Evolutionary conservation across 2,888 invertebrate species (phyloP), one percentile per base, ranked within the genome.

Genomic region (Gisinianus flammeolus): DNA sequence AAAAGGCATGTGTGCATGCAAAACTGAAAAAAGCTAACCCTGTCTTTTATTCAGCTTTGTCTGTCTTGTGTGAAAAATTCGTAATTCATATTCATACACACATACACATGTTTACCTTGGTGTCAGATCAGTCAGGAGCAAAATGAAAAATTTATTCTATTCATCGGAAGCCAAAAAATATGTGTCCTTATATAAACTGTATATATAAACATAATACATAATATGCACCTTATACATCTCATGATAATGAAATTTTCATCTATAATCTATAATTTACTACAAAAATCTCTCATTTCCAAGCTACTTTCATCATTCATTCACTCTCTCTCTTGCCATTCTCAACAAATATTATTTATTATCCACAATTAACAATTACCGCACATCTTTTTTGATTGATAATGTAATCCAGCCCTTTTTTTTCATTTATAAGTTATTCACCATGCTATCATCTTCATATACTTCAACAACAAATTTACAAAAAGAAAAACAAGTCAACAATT

Each of bases 261-360:
- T 44, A 19, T 19, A 44, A 12, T 44, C 44, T n/a, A 44, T 44
- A 44, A 44, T 44, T 44, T 6, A 44, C 44, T 16, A 16, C 3
- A 44, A 44, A 44, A 44, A 44, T 19, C 12, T 19, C 44, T 19
- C 44, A 44, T 44, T 44, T 44, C 19, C 44, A 44, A 44, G 6
- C 44, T 44, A 44, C 26, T 62, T 24, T 62, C 24, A 12, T 62
- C 62, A 28, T 26, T 26, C 12, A 26, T 62, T 26, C 26, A 62
- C 26, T 26, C 26, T 12, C 62, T 26, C 62, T 24, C 24, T 58
- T 44, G 6, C 44, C 6, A 16, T 16, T 44, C 16, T 58, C 56
- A 58, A 58, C 56, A 58, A 62, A 26, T 62, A 62, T 62, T 62
- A 62, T 62, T 62, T 62, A 62, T 62, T 62, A 62, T 5, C 62